These are phyloP conservation scores for Tethea ocularis DNA, from an alignment of 2,888 invertebrate species.

Conservation along the genomic window DNA sequence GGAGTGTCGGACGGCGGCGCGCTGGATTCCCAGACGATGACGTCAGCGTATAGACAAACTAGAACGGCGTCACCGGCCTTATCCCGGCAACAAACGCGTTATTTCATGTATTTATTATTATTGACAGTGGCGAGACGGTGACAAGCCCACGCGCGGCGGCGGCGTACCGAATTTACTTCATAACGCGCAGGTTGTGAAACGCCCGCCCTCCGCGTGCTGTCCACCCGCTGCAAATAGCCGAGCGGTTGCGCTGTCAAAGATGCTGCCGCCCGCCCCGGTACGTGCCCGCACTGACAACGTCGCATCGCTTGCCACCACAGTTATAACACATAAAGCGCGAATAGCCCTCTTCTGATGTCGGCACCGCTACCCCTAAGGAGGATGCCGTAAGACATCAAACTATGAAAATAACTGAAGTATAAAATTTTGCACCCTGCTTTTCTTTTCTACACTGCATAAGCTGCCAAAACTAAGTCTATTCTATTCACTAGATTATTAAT, in stretches of 20 bases:
- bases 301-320: background rate
- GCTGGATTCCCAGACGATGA: slow-evolving; percentile 81
- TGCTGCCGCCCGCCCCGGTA: slow-evolving; percentile 16
- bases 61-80: slow-evolving; percentile 75
- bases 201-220: slow-evolving; percentile 52
- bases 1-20: slow-evolving; percentile 62
- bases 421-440: too few relatives aligned
- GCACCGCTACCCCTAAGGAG: too few relatives aligned
- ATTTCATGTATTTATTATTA: slow-evolving; percentile 80
- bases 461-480: too few relatives aligned
- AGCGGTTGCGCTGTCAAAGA: slow-evolving; percentile 15
- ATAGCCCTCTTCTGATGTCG: too few relatives aligned
- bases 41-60: slow-evolving; percentile 80
- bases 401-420: too few relatives aligned
- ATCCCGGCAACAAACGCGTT: slow-evolving; percentile 74
- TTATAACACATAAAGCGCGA: background rate
- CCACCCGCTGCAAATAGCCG: slow-evolving; percentile 62
- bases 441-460: too few relatives aligned
- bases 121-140: slow-evolving; percentile 80
- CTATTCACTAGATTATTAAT: too few relatives aligned
- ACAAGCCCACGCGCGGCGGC: slow-evolving; percentile 71
- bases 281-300: background rate
- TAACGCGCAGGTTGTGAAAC: slow-evolving; percentile 46
- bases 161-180: slow-evolving; percentile 62
- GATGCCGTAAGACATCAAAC: too few relatives aligned